Evolutionary conservation across 2,888 invertebrate species (phyloP).

Genomic region (Philereme vetulata): DNA sequence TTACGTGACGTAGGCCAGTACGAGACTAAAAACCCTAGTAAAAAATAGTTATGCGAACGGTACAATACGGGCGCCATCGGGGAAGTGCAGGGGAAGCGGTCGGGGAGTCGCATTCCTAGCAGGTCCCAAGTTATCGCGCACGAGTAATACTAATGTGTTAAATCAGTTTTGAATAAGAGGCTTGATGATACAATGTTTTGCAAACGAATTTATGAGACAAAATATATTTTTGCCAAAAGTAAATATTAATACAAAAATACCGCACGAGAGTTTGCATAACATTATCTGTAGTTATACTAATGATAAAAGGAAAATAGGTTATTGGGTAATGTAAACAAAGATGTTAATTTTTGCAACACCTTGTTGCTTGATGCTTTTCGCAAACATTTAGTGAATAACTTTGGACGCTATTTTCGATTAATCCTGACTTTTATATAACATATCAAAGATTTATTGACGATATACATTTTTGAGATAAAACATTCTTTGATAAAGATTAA

Average conservation of each 20-base stretch:
- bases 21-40: too few relatives aligned
- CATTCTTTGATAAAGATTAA: background rate
- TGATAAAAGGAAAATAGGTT: conserved; percentile 21
- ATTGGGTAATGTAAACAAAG: conserved; percentile 29
- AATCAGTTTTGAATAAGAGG: too few relatives aligned
- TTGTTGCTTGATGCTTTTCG: conserved; percentile 12
- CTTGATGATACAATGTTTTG: background rate
- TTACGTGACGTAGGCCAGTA: too few relatives aligned
- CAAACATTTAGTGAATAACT: conserved; percentile 15
- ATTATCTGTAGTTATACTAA: conserved; percentile 30
- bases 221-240: background rate
- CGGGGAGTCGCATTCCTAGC: too few relatives aligned
- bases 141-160: too few relatives aligned
- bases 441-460: background rate
- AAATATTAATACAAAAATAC: background rate
- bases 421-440: background rate
- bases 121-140: too few relatives aligned
- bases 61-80: too few relatives aligned
- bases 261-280: conserved; percentile 22
- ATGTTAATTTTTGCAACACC: conserved; percentile 23
- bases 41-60: too few relatives aligned
- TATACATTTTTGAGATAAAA: background rate
- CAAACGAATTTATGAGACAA: background rate
- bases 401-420: conserved; percentile 6
- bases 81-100: too few relatives aligned